phyloP scores from a whole-genome alignment of 2,797 vertebrate genomes.

The Synanceia verrucosa region DNA sequence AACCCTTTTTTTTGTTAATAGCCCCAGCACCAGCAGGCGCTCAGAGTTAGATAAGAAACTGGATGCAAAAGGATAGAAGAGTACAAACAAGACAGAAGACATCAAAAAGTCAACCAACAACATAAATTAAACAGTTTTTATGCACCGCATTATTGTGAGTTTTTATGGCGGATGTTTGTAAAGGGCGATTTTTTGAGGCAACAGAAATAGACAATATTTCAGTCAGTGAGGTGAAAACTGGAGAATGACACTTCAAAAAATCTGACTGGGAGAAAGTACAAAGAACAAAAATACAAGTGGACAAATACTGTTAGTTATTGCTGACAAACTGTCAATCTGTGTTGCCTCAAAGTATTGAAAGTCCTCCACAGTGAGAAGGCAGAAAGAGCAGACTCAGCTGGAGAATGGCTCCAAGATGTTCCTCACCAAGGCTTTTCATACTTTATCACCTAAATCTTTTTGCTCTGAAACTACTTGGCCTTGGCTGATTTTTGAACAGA shows the following conservation, averaged over 20 bases:
- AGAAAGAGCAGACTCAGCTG: neutral
- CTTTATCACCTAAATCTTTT: neutral
- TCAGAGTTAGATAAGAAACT: conserved; percentile 28
- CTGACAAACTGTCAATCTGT: conserved; percentile 7
- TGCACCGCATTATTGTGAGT: neutral
- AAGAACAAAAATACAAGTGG: neutral
- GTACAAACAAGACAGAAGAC: conserved; percentile 27
- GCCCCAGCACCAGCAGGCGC: conserved; percentile 24
- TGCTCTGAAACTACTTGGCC: conserved; percentile 24
- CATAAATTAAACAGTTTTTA: conserved; percentile 32
- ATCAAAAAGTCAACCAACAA: conserved; percentile 5
- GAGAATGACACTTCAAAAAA: conserved; percentile 4
- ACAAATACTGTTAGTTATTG: conserved; percentile 44
- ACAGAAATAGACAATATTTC: conserved; percentile 10
- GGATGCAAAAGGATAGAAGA: conserved; percentile 4
- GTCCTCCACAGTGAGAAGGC: neutral
- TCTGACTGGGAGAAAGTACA: neutral
- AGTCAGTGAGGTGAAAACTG: neutral
- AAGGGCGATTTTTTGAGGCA: conserved; percentile 15
- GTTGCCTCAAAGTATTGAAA: conserved; percentile 25
- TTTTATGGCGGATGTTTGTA: conserved; percentile 4
- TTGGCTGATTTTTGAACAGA: conserved; percentile 17
- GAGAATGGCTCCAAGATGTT: neutral
- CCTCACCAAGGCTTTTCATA: neutral
- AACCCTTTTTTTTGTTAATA: conserved; percentile 30